Base-by-base conservation (phyloP, 2,888 invertebrate species). In the Pecten maximus region DNA sequence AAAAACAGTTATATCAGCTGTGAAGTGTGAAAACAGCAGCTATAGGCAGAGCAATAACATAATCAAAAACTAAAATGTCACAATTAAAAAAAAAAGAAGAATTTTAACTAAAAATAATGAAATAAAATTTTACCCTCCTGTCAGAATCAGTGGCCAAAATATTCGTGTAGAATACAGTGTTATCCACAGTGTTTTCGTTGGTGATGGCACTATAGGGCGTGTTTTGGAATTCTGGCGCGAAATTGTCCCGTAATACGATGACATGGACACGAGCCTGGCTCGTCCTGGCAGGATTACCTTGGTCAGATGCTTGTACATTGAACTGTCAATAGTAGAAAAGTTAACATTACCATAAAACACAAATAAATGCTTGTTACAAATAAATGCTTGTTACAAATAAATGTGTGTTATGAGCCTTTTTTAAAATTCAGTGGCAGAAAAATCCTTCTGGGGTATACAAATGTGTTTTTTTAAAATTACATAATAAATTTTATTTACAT, bases 261-360 rank as follows among this genome's bases (percentile, higher is more conserved):
- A 95, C 91, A 19, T 60, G 50, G 1, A 95, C 94, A 0, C 90
- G 90, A 1, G 95, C 93, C 4, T 93, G 93, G 89, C 93, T 94
- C 50, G 88, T 93, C 39, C 40, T 90, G 0, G 91, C 90, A 10
- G 95, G 95, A 28, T 92, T 90, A 19, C 93, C 91, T 40, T 93
- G 91, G 89, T 95, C 95, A 50, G 90, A 91, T 0, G 94, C 95
- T 91, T 91, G 89, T 23, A 95, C 93, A 40, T 92, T 89, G 88
- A 95, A 92, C 95, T 95, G 92, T 35, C 90, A 90, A 74, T 86
- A 50, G 60, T 28, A 86, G n/a, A 88, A 50, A 35, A 86, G 4
- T 54, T 15, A 10, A 16, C 35, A 2, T 8, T 86, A 8, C 35
- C 86, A 86, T 28, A 16, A 28, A 44, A 86, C 86, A 86, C 12